A percentile compares a stretch with the other conserved stretches of the same genome.
phyloP scores from a whole-genome alignment of 1,140 invertebrate species.

The Mactra quadrangularis region DNA sequence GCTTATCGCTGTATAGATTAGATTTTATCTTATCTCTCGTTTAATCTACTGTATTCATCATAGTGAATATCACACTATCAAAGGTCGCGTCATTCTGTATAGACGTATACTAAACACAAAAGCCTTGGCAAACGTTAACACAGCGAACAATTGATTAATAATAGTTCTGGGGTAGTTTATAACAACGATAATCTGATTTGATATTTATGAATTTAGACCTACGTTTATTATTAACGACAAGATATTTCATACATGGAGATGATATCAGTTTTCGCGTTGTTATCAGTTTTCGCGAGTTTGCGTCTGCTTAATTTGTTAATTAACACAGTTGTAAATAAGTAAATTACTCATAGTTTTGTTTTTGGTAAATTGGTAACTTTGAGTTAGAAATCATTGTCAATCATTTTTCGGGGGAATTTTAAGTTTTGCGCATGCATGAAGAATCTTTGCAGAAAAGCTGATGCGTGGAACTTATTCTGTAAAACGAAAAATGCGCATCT shows the following conservation, averaged over 20 bases:
- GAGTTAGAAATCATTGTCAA: no score
- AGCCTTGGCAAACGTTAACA: slow-evolving; percentile 29
- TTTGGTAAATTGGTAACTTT: no score
- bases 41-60: slow-evolving; percentile 56
- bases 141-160: slow-evolving; percentile 36
- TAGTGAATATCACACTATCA: slow-evolving; percentile 7
- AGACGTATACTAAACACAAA: slow-evolving; percentile 7
- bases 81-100: slow-evolving; percentile 50
- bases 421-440: no score
- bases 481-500: no score
- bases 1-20: slow-evolving; percentile 48
- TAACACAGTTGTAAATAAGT: background rate
- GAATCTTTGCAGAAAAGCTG: no score
- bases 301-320: background rate
- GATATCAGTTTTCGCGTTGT: no score
- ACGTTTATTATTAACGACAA: slow-evolving; percentile 1
- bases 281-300: background rate
- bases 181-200: background rate
- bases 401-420: background rate
- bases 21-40: slow-evolving; percentile 52
- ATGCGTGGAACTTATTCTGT: no score
- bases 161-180: slow-evolving; percentile 22
- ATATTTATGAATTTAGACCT: background rate
- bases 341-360: background rate
- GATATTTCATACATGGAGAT: background rate